These are phyloP conservation scores for Astreopora myriophthalma DNA, from an alignment of 64 coral and sea anemone genomes.

Conservation along the genomic window DNA sequence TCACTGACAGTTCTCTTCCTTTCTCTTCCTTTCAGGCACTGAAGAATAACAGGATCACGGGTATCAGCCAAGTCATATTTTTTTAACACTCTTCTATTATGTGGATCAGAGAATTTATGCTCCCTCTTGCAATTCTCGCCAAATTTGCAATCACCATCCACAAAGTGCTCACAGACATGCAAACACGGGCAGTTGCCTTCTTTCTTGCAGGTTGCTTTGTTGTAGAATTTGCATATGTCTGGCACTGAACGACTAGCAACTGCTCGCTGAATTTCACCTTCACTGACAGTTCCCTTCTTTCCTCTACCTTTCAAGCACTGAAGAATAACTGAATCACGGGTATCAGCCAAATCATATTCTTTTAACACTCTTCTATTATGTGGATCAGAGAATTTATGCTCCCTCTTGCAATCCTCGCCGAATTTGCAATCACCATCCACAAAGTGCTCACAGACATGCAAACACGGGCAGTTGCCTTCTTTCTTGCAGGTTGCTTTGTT, in stretches of 20 bases:
- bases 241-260: conserved; percentile 30
- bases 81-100: conserved; percentile 62
- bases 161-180: conserved; percentile 83
- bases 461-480: conserved; percentile 60
- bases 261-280: conserved; percentile 60
- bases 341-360: conserved; percentile 32
- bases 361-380: conserved; percentile 68
- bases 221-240: conserved; percentile 88
- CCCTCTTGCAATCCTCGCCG: conserved; percentile 61
- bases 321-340: conserved; percentile 24
- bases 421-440: conserved; percentile 86
- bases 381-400: conserved; percentile 56
- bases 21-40: conserved; percentile 19
- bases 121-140: conserved; percentile 63
- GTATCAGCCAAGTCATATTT: conserved; percentile 38
- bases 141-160: conserved; percentile 87
- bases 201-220: conserved; percentile 71
- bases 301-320: conserved; percentile 16
- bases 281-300: conserved; percentile 39
- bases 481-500: conserved; percentile 77
- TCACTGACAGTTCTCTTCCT: conserved; percentile 39
- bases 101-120: conserved; percentile 59
- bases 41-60: conserved; percentile 18
- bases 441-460: conserved; percentile 88
- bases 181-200: conserved; percentile 68